A percentile compares a stretch with the other conserved stretches of the same genome.
phyloP scores from a whole-genome alignment of 2,888 invertebrate genomes.

The Cordylochernes scorpioides region DNA sequence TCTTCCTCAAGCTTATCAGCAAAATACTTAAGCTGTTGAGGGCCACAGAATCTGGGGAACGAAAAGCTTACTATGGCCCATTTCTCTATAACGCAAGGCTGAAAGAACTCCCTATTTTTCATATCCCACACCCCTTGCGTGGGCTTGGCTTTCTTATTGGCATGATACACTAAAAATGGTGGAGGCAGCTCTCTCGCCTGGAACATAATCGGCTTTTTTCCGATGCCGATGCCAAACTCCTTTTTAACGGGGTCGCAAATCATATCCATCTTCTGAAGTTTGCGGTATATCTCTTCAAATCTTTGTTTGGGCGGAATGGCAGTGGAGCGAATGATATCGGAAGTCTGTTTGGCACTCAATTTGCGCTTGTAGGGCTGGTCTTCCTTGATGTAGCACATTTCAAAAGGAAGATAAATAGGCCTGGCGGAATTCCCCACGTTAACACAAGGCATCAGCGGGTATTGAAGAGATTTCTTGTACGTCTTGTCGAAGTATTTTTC shows the following conservation, averaged over 20 bases:
- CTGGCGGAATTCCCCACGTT: conserved; percentile 9
- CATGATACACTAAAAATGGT: conserved; percentile 10
- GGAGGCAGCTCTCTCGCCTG: conserved; percentile 9
- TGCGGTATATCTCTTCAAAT: conserved; percentile 5
- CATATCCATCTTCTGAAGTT: conserved; percentile 2
- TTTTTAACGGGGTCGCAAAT: conserved; percentile 2
- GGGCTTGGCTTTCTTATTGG: conserved; percentile 5
- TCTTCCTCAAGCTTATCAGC: too few relatives aligned
- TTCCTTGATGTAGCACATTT: conserved; percentile 10
- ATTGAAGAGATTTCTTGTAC: conserved; percentile 4
- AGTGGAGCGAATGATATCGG: conserved; percentile 11
- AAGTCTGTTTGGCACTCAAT: conserved; percentile 8
- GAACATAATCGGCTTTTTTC: conserved; percentile 6
- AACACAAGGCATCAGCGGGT: conserved; percentile 11
- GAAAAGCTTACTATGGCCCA: conserved; percentile 9
- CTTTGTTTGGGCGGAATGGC: conserved; percentile 8
- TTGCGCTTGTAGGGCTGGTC: conserved; percentile 11
- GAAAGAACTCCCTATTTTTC: conserved; percentile 8
- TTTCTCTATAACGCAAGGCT: conserved; percentile 2
- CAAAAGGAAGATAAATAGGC: conserved; percentile 9
- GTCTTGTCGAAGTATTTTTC: conserved; percentile 6
- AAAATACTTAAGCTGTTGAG: too few relatives aligned
- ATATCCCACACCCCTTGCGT: conserved; percentile 12
- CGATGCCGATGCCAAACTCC: conserved; percentile 11
- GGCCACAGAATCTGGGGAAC: conserved; percentile 2